Conservation (phyloP, 92 coral and sea anemone genomes). For the Epizoanthus rinbou region DNA sequence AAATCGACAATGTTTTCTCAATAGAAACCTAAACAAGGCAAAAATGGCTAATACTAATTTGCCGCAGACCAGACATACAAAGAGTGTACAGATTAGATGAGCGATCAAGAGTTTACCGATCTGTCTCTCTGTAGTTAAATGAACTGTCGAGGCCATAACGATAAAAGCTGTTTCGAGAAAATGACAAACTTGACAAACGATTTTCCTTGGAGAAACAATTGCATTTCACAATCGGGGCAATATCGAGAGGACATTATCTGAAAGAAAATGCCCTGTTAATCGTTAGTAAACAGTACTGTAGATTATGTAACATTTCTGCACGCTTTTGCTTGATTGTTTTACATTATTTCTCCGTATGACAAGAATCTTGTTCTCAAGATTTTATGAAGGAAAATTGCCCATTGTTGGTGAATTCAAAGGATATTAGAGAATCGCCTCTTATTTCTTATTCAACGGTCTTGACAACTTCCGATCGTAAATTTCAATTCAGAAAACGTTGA, state of each 20-base stretch:
- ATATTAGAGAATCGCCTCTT: constrained; percentile 26
- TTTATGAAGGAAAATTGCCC: constrained; percentile 33
- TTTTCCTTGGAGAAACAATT: background rate
- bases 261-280: constrained; percentile 12
- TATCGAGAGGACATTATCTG: constrained; percentile 5
- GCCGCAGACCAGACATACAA: too few relatives aligned
- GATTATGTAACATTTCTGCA: constrained; percentile 21
- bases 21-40: too few relatives aligned
- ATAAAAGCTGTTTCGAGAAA: background rate
- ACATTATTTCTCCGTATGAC: constrained; percentile 29
- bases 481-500: constrained; percentile 13
- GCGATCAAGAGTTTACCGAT: too few relatives aligned
- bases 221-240: background rate
- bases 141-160: background rate
- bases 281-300: background rate
- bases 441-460: constrained; percentile 31
- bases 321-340: constrained; percentile 28
- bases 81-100: too few relatives aligned
- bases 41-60: too few relatives aligned
- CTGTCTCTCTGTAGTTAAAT: background rate
- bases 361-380: constrained; percentile 26
- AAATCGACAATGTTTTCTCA: too few relatives aligned
- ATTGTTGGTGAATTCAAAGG: constrained; percentile 35
- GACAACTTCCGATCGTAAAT: constrained; percentile 45
- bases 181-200: background rate